These are phyloP conservation scores for Drosophila erecta DNA, from an alignment of 1,140 invertebrate genomes.

Conservation along the genomic window DNA sequence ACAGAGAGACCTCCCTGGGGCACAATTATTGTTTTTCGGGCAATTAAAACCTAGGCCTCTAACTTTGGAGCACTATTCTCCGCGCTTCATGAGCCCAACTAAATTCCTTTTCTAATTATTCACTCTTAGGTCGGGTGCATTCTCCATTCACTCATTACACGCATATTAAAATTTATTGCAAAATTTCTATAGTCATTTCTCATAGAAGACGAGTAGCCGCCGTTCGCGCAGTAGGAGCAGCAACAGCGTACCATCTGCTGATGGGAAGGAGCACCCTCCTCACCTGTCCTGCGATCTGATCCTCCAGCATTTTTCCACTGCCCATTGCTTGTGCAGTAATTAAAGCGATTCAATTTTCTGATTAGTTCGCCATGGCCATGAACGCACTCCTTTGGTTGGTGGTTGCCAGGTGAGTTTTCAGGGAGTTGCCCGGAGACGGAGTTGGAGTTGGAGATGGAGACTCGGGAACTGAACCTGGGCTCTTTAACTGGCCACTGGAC, in stretches of 20 bases:
- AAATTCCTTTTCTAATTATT: constrained; percentile 75
- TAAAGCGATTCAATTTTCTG: constrained; percentile 84
- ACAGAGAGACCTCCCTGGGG: constrained; percentile 4
- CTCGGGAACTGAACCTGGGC: not conserved
- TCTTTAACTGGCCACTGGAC: constrained; percentile 1
- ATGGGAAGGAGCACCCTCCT: constrained; percentile 27
- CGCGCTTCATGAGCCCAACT: not conserved
- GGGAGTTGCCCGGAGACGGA: constrained; percentile 14
- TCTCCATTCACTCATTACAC: constrained; percentile 80
- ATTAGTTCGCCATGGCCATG: constrained; percentile 82
- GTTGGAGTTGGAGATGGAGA: not conserved
- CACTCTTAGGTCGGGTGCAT: constrained; percentile 57
- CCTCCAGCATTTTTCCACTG: constrained; percentile 39
- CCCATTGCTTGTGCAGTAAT: constrained; percentile 82
- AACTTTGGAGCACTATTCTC: not conserved
- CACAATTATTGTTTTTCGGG: constrained; percentile 46
- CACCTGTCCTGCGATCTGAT: constrained; percentile 16
- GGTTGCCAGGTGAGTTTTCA: constrained; percentile 55
- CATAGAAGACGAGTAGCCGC: constrained; percentile 73
- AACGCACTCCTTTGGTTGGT: constrained; percentile 41
- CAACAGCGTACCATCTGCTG: constrained; percentile 24
- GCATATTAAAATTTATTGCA: constrained; percentile 84
- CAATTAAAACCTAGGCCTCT: constrained; percentile 46
- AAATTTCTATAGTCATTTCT: constrained; percentile 80
- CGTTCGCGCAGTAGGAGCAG: constrained; percentile 13